Percentiles rank a stretch among this genome's conserved stretches.
These are phyloP conservation scores for Agrilus mali DNA, from an alignment of 2,888 invertebrate species.

Conservation along the genomic window DNA sequence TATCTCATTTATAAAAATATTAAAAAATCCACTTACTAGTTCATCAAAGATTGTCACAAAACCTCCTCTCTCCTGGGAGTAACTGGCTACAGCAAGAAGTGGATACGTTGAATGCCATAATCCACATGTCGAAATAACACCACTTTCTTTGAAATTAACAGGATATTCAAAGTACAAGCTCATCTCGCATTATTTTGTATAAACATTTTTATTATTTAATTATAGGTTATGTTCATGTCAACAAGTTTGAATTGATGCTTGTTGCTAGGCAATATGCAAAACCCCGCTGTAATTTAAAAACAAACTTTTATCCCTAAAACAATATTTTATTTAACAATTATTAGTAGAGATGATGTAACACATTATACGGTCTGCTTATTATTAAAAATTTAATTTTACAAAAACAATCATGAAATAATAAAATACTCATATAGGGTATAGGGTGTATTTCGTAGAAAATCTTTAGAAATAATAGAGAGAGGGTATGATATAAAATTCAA, in stretches of 20 bases:
- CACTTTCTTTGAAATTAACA: conserved; percentile 60
- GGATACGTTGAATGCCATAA: conserved; percentile 75
- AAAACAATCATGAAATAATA: too few species aligned
- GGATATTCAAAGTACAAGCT: conserved; percentile 75
- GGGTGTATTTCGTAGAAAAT: too few species aligned
- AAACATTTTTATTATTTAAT: not conserved
- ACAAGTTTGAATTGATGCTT: not conserved
- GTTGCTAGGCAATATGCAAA: not conserved
- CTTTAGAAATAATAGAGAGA: too few species aligned
- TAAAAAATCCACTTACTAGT: conserved; percentile 42
- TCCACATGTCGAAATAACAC: conserved; percentile 68
- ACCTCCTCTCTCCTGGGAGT: conserved; percentile 79
- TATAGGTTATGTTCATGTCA: too few species aligned
- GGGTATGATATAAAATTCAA: too few species aligned
- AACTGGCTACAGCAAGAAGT: conserved; percentile 74
- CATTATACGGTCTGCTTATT: too few species aligned
- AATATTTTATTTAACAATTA: too few species aligned
- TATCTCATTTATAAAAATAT: not conserved
- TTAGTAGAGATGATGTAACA: too few species aligned
- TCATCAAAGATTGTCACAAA: conserved; percentile 81
- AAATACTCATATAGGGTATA: too few species aligned
- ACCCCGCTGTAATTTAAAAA: not conserved
- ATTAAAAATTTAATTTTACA: too few species aligned
- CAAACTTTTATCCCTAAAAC: too few species aligned
- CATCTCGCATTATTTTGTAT: conserved; percentile 37